Conservation (phyloP, 1,140 invertebrate species). For the Phymorhynchus buccinoides region DNA sequence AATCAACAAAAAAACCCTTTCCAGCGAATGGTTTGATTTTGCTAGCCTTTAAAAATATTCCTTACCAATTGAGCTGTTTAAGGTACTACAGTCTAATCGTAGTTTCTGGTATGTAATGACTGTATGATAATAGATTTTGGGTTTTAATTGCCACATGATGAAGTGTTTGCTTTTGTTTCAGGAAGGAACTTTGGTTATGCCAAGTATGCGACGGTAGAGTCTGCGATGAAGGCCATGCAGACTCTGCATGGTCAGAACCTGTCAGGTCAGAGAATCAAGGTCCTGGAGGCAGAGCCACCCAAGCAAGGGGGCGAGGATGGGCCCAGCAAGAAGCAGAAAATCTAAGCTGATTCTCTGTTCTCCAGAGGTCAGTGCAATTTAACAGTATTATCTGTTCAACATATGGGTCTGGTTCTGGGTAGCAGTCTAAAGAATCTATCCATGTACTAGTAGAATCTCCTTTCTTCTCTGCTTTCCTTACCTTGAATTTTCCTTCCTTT, state of each 20-base stretch:
- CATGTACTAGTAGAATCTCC: neutral
- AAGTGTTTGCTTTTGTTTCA: no score
- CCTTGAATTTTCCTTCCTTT: neutral
- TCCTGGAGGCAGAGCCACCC: constrained; percentile 90
- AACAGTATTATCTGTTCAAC: neutral
- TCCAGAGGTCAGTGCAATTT: neutral
- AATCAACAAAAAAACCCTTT: no score
- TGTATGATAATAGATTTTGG: no score
- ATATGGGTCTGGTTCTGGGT: neutral
- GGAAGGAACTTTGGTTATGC: constrained; percentile 86
- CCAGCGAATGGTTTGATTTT: no score
- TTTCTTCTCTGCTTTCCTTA: no score
- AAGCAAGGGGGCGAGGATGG: constrained; percentile 49
- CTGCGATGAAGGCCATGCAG: constrained; percentile 86
- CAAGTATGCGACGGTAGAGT: constrained; percentile 85
- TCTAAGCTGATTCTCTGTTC: neutral
- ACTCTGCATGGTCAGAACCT: constrained; percentile 82
- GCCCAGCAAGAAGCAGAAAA: constrained; percentile 48
- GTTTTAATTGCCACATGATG: no score
- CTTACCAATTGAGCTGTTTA: no score
- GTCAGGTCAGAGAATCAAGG: constrained; percentile 85
- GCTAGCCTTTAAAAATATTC: no score
- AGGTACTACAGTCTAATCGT: no score
- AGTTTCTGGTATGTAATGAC: no score
- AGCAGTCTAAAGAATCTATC: neutral